Evolutionary conservation across 2,888 invertebrate species (phyloP), one percentile per base, ranked within the genome.

Genomic region (Eucriotettix oculatus): DNA sequence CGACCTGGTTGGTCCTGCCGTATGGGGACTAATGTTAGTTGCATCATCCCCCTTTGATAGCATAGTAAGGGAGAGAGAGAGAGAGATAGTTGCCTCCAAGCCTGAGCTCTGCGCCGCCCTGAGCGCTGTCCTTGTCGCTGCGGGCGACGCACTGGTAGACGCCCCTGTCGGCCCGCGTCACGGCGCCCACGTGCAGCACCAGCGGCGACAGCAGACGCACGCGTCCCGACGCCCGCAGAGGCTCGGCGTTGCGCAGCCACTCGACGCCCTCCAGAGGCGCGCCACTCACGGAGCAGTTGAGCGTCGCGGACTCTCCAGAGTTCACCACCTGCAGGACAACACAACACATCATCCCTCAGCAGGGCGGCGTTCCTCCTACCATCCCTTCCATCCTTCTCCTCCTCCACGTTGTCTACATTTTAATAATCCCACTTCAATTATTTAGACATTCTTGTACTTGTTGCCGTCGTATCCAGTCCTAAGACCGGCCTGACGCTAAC

Each of bases 211-310:
- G 72, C 72, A 79, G 78, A 58, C 80, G 72, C 64, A 82, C 78
- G 66, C 79, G 81, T 67, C 78, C 80, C 1, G 52, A 52, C 12
- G 17, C 60, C 9, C 56, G 56, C 60, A 87, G 73, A 63, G 80
- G 77, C 67, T 78, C 78, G 42, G 85, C 88, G 71, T 92, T 84
- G 72, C 89, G 88, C 69, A 86, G 78, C 91, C 91, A 93, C 69
- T 80, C 80, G 61, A 90, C 78, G 67, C 83, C 79, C 64, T 84
- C 83, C 63, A 89, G 79, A 16, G 94, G 94, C 75, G 87, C 86
- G 10, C 95, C 95, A 62, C 84, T 83, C 60, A 89, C 82, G 70
- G 87, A 86, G 74, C 95, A 96, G 71, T 90, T 89, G 71, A 95
- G 89, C 69, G 81, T 83, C 57, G 90, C 86, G 69, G 89, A 84